Conservation (phyloP, 2,113 vertebrate genomes). For the Syngnathus typhle region DNA sequence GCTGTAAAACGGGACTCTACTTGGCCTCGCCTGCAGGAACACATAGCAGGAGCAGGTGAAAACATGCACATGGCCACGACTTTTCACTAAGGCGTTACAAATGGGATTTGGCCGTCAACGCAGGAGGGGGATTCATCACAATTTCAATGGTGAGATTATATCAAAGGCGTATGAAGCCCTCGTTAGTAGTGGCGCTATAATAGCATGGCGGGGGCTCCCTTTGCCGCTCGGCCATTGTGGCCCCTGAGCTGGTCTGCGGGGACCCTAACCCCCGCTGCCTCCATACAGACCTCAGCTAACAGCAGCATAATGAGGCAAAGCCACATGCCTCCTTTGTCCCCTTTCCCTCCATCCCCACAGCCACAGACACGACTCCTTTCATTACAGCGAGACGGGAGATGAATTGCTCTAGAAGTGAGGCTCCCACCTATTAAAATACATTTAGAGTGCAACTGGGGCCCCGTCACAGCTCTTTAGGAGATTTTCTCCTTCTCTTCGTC, state of each 20-base stretch:
- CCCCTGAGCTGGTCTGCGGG: constrained; percentile 78
- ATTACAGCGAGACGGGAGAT: constrained; percentile 81
- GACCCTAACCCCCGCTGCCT: constrained; percentile 82
- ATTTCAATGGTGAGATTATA: constrained; percentile 93
- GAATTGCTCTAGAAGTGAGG: constrained; percentile 81
- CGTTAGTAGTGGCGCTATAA: constrained; percentile 87
- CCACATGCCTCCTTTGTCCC: constrained; percentile 84
- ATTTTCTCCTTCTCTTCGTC: constrained; percentile 78
- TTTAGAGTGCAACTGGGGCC: constrained; percentile 78
- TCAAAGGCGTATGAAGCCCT: constrained; percentile 95
- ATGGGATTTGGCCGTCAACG: constrained; percentile 91
- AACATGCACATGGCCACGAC: constrained; percentile 15
- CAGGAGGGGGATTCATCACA: constrained; percentile 83
- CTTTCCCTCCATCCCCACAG: constrained; percentile 58
- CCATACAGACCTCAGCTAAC: constrained; percentile 78
- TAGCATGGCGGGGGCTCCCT: constrained; percentile 80
- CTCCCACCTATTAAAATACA: constrained; percentile 82
- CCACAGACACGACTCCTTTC: constrained; percentile 81
- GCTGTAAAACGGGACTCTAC: constrained; percentile 67
- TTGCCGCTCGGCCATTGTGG: constrained; percentile 80
- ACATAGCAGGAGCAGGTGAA: constrained; percentile 1
- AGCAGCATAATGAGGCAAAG: constrained; percentile 90
- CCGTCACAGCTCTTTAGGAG: constrained; percentile 86
- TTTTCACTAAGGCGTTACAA: constrained; percentile 72
- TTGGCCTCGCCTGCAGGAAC: constrained; percentile 47